Percentiles rank a stretch among this genome's conserved stretches.
Evolutionary conservation across 1,140 invertebrate species (phyloP).

Genomic region (Heliconius hermathena): DNA sequence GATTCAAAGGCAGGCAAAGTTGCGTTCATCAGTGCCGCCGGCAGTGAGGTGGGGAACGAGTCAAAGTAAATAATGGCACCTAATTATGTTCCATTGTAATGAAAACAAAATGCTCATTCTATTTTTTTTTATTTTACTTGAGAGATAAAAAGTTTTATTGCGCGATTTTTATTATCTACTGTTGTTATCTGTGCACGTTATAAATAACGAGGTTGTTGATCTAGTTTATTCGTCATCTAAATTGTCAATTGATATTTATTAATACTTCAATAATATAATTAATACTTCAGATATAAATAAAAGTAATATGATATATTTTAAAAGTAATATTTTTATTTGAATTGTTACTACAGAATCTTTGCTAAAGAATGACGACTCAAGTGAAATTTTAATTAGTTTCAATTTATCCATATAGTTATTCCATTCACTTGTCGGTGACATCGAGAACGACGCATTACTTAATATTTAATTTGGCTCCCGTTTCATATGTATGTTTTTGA

Average conservation of each 20-base stretch:
- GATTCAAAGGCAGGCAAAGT: conserved; percentile 1
- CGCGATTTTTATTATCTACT: background rate
- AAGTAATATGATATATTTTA: background rate
- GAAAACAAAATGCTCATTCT: conserved; percentile 9
- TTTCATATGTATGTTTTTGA: no score
- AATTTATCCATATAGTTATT: no score
- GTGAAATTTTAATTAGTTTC: no score
- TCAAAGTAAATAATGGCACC: conserved; percentile 14
- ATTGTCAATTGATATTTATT: background rate
- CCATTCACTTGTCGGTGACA: no score
- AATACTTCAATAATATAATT: no score
- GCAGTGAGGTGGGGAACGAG: conserved; percentile 13
- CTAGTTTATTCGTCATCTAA: background rate
- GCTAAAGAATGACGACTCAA: no score
- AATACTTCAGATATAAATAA: background rate
- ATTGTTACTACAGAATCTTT: background rate
- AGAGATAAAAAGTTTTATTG: background rate
- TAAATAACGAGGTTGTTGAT: conserved; percentile 12
- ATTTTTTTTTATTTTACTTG: conserved; percentile 2
- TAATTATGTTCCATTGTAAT: conserved; percentile 15
- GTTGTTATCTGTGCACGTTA: background rate
- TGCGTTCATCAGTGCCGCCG: conserved; percentile 12
- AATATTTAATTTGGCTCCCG: no score
- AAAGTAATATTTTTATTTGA: background rate
- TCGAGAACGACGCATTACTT: no score